Evolutionary conservation across 2,113 vertebrate species (phyloP), one percentile per base, ranked within the genome.

Genomic region (Prunella himalayana): DNA sequence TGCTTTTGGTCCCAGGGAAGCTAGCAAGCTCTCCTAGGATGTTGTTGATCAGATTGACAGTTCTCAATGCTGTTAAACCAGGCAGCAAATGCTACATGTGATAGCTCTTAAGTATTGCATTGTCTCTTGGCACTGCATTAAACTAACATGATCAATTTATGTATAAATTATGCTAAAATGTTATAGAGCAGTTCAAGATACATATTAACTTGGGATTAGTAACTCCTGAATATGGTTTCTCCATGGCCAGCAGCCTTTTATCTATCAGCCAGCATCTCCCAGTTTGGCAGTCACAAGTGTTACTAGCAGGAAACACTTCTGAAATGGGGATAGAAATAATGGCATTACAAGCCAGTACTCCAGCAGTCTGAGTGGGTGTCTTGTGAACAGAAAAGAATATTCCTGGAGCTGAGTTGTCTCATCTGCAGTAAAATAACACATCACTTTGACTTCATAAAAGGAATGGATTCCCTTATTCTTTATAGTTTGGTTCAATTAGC

Each of bases 341-440:
- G 45, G 66, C 23, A 66, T 95, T 93, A 77, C 63, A 92, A 88
- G 63, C 71, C 85, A 92, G 28, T 95, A 59, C 63, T 93, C 44
- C 45, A 92, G 63, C 66, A 80, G 82, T 72, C 63, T 90, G 92
- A 79, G 94, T 94, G 79, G 90, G 79, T 83, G 92, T 92, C 59
- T 86, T 94, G 82, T 70, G 92, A 93, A 72, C 66, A 80, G 63
- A 80, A 94, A 90, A 92, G 66, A 94, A 64, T 93, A 69, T 95
- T 93, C 13, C 41, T 76, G 28, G 75, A 80, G 20, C 61, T 37
- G 13, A 90, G 49, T 71, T 1, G 14, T 95, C 53, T 94, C 22
- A 60, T 89, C 60, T 89, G 23, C 45, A 56, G 41, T 71, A 27
- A 68, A 89, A 37, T 79, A 75, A 91, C 92, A 82, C 25, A 39